These are phyloP conservation scores for Miichthys miiuy DNA, from an alignment of 2,797 vertebrate species.

Conservation along the genomic window DNA sequence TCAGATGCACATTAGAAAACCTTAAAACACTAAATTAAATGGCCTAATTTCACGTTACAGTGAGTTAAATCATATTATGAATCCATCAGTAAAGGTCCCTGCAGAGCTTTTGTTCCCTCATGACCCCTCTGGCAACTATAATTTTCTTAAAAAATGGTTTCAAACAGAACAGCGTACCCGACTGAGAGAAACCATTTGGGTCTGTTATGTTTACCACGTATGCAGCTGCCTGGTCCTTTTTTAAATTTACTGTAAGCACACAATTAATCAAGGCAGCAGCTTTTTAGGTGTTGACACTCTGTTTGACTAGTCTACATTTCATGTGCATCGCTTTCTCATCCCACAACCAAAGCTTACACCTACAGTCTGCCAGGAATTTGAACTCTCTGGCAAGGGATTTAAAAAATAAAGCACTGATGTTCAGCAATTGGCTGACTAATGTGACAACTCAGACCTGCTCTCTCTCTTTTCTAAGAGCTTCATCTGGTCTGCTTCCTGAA, in stretches of 20 bases:
- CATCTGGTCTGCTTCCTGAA: conserved; percentile 25
- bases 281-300: conserved; percentile 34
- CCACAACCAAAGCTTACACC: conserved; percentile 40
- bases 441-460: conserved; percentile 31
- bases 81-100: conserved; percentile 51
- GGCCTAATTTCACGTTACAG: conserved; percentile 29
- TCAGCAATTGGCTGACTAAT: conserved; percentile 49
- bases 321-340: conserved; percentile 21
- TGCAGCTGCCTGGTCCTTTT: conserved; percentile 36
- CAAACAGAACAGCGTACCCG: conserved; percentile 9
- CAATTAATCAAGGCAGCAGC: conserved; percentile 48
- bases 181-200: conserved; percentile 31
- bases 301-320: conserved; percentile 32
- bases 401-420: conserved; percentile 30
- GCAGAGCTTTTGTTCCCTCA: conserved; percentile 7
- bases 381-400: conserved; percentile 43
- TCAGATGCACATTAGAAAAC: conserved; percentile 35
- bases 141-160: conserved; percentile 6
- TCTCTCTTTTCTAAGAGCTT: conserved; percentile 47
- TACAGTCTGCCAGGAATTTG: conserved; percentile 54
- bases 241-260: conserved; percentile 39
- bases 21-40: conserved; percentile 36
- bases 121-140: conserved; percentile 26
- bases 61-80: conserved; percentile 47
- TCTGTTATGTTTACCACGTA: conserved; percentile 35